Percentiles rank a stretch among this genome's conserved stretches.
phyloP scores from a whole-genome alignment of 2,888 invertebrate species.

The Synergus japonicus region DNA sequence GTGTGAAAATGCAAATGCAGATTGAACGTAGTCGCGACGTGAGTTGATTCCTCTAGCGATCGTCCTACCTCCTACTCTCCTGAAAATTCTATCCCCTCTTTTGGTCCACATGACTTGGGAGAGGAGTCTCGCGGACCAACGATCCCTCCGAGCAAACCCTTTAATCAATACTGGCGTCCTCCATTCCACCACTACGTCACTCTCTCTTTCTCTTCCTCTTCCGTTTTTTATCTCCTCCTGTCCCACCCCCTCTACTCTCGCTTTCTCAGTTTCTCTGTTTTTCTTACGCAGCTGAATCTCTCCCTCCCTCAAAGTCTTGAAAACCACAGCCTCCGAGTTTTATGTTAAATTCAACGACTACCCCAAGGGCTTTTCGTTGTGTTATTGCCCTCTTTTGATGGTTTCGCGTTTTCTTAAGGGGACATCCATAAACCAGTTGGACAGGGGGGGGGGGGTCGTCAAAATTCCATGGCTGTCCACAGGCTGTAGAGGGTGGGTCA shows the following conservation, averaged over 20 bases:
- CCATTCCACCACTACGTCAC: conserved; percentile 15
- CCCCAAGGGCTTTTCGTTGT: too few relatives aligned
- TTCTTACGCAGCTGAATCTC: neutral
- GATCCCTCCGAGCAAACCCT: conserved; percentile 22
- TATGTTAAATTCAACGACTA: too few relatives aligned
- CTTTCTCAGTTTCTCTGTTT: conserved; percentile 2
- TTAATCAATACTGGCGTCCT: conserved; percentile 20
- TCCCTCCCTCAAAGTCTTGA: neutral
- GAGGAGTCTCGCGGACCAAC: conserved; percentile 18
- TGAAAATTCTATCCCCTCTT: conserved; percentile 20
- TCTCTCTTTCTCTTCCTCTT: conserved; percentile 19
- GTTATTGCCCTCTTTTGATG: too few relatives aligned
- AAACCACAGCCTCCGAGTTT: neutral
- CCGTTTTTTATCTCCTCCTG: too few relatives aligned
- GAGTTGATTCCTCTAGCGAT: neutral
- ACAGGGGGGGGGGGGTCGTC: too few relatives aligned
- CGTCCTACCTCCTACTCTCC: neutral
- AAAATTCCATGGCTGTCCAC: too few relatives aligned
- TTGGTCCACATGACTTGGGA: conserved; percentile 18
- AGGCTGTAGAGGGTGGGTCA: too few relatives aligned
- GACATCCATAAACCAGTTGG: too few relatives aligned
- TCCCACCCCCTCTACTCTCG: neutral
- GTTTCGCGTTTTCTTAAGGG: too few relatives aligned
- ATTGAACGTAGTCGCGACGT: neutral
- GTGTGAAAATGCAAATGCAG: too few relatives aligned